phyloP scores from a whole-genome alignment of 2,888 invertebrate species.

The Anthrax anthrax region DNA sequence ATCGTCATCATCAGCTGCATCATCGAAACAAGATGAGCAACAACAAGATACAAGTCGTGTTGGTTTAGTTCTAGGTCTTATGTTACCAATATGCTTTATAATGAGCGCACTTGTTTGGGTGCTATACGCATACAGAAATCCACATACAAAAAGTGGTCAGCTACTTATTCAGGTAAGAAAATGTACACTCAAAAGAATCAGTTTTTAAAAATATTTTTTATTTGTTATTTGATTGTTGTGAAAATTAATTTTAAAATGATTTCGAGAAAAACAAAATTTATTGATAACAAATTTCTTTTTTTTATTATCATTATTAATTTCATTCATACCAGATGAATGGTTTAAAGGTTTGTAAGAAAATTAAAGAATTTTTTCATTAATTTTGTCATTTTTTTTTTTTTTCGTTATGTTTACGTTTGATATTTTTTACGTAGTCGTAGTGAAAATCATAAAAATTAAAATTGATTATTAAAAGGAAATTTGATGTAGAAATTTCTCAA shows the following conservation, averaged over 20 bases:
- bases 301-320: neutral
- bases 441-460: too few species aligned
- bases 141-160: slow-evolving; percentile 90
- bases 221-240: too few species aligned
- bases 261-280: too few species aligned
- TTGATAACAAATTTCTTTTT: neutral
- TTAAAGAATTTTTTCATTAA: too few species aligned
- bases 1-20: neutral
- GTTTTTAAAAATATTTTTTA: neutral
- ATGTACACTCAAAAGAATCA: too few species aligned
- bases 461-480: too few species aligned
- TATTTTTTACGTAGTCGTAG: too few species aligned
- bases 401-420: too few species aligned
- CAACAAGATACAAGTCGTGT: slow-evolving; percentile 21
- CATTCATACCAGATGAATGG: slow-evolving; percentile 31
- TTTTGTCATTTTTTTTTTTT: too few species aligned
- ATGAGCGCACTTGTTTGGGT: slow-evolving; percentile 64
- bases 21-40: slow-evolving; percentile 3
- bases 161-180: slow-evolving; percentile 79
- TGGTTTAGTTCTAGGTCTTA: slow-evolving; percentile 44
- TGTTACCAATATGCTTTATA: slow-evolving; percentile 54
- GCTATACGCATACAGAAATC: slow-evolving; percentile 89
- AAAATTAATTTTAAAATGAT: neutral
- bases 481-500: too few species aligned
- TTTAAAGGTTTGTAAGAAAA: slow-evolving; percentile 27